Base-by-base conservation (phyloP, 2,113 vertebrate genomes). In the Pipra filicauda region DNA sequence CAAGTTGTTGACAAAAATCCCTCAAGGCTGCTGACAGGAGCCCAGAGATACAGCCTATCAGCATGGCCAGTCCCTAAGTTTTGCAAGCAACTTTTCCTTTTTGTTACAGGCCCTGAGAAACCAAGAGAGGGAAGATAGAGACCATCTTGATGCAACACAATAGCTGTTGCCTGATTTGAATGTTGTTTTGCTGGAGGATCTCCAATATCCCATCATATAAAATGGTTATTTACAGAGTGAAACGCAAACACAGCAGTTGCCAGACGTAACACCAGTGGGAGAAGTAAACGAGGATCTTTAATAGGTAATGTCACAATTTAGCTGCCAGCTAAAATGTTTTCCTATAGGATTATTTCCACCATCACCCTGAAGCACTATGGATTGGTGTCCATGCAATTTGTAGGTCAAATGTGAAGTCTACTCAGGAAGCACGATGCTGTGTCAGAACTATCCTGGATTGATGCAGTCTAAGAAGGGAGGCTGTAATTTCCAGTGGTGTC, bases 121-220 rank as follows among this genome's bases (percentile, higher is more conserved):
- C n/a, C 0, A 0, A 44, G 27, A 76, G 37, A 58, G 27, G n/a
- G 24, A 49, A 49, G 43, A 64, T 76, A 72, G 48, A 69, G 75
- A 67, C 43, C 26, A 6, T 66, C 65, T 49, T 83, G 82, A 83
- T 88, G 44, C 54, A 91, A 73, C 73, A 72, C 31, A 78, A 52
- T 30, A 72, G 61, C 39, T 85, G 2, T 72, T 85, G 57, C 74
- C 89, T 54, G 73, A 65, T 75, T 65, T 72, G 81, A 85, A 35
- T 1, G 0, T 24, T 81, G n/a, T 85, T 92, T 72, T 65, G 13
- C 62, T 95, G 91, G 74, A 57, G 41, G 43, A 43, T 69, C 52
- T 95, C 73, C 93, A 89, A 41, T 91, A 46, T 92, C 83, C 77
- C 73, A 85, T 85, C 66, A 85, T 44, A 88, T 89, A 79, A 96